These are phyloP conservation scores for Drosophila fulvimacula DNA, from an alignment of 2,888 invertebrate species.

Conservation along the genomic window DNA sequence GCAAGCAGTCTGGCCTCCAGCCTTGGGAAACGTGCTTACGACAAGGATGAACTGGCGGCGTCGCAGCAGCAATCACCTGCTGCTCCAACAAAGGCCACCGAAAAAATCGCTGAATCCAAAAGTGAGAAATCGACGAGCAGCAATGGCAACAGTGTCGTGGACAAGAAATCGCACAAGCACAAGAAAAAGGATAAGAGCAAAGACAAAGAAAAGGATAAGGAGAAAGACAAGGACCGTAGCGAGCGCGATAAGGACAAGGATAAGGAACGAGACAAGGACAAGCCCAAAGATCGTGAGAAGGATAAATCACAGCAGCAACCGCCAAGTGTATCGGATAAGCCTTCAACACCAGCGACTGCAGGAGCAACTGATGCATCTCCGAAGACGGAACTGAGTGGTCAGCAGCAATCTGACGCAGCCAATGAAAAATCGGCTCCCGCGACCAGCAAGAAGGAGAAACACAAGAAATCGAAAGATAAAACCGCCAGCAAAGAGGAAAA, in stretches of 20 bases:
- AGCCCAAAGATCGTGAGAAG: slow-evolving; percentile 50
- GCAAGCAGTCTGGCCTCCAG: slow-evolving; percentile 47
- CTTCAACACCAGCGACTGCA: slow-evolving; percentile 33
- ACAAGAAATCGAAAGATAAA: slow-evolving; percentile 80
- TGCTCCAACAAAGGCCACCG: slow-evolving; percentile 38
- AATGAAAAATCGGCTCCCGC: slow-evolving; percentile 42
- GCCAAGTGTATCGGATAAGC: slow-evolving; percentile 25
- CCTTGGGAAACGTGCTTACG: slow-evolving; percentile 44
- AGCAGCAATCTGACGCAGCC: slow-evolving; percentile 26
- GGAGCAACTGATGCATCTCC: slow-evolving; percentile 38
- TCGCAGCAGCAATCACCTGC: slow-evolving; percentile 3
- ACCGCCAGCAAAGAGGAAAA: slow-evolving; percentile 74
- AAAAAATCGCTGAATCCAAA: slow-evolving; percentile 55
- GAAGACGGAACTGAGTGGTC: slow-evolving; percentile 45
- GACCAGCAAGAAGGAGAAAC: slow-evolving; percentile 68
- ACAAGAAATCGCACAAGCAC: slow-evolving; percentile 87
- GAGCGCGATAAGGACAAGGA: slow-evolving; percentile 62
- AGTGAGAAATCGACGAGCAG: slow-evolving; percentile 40
- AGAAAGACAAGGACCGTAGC: slow-evolving; percentile 65
- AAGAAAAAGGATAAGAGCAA: slow-evolving; percentile 89
- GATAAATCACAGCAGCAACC: slow-evolving; percentile 36
- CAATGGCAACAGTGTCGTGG: slow-evolving; percentile 75
- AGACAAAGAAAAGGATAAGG: slow-evolving; percentile 87
- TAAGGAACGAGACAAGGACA: slow-evolving; percentile 59
- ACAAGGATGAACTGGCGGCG: slow-evolving; percentile 54